Percentiles rank a stretch among this genome's conserved stretches.
Conservation (phyloP, 2,888 invertebrate species). For the Ischnura elegans region DNA sequence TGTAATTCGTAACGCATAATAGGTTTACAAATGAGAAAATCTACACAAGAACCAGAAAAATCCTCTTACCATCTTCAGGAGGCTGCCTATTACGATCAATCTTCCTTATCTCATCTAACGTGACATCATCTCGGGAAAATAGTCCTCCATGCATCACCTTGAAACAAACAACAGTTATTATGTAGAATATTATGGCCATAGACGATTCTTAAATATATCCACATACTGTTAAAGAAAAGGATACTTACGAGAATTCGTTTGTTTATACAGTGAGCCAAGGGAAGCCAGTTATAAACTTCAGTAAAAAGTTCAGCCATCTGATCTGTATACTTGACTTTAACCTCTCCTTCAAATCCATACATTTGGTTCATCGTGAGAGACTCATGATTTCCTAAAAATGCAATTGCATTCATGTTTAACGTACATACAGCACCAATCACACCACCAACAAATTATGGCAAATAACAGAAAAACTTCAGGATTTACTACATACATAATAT, state of each 20-base stretch:
- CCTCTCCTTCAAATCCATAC: slow-evolving; percentile 99
- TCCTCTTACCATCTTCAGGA: slow-evolving; percentile 90
- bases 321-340: slow-evolving; percentile 95
- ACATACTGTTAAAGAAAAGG: slow-evolving; percentile 47
- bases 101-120: slow-evolving; percentile 93
- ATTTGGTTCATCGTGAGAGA: slow-evolving; percentile 99
- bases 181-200: slow-evolving; percentile 43
- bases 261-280: slow-evolving; percentile 97
- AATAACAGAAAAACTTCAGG: no score
- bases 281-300: slow-evolving; percentile 98
- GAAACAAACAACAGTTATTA: slow-evolving; percentile 75
- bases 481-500: no score
- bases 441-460: no score
- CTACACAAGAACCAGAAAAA: no score
- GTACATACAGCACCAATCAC: no score
- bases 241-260: slow-evolving; percentile 84
- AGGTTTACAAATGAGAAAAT: no score
- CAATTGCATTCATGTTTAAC: not conserved
- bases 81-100: slow-evolving; percentile 97
- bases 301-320: slow-evolving; percentile 99
- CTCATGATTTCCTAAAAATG: slow-evolving; percentile 94
- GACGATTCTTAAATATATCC: slow-evolving; percentile 44
- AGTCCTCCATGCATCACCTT: slow-evolving; percentile 99
- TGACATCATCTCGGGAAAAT: slow-evolving; percentile 95
- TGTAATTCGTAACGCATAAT: no score